These are phyloP conservation scores for Netelia virgata DNA, from an alignment of 2,888 invertebrate genomes.

Conservation along the genomic window DNA sequence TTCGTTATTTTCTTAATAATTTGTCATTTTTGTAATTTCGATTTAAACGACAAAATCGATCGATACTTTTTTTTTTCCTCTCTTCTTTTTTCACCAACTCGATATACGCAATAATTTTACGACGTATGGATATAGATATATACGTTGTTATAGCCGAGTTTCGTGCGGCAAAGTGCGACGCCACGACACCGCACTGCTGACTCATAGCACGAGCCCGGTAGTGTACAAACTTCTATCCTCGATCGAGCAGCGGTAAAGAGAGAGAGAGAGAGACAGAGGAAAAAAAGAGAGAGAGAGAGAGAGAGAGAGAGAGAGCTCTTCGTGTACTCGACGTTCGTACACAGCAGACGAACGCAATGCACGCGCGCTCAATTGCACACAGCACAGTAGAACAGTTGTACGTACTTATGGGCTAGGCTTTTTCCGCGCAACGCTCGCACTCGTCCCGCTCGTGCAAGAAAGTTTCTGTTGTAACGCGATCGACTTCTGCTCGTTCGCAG, in stretches of 20 bases:
- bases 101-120: background rate
- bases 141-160: slow-evolving; percentile 23
- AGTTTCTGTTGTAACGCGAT: background rate
- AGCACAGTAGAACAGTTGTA: slow-evolving; percentile 13
- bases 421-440: slow-evolving; percentile 1
- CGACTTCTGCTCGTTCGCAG: slow-evolving; percentile 2
- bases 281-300: background rate
- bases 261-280: slow-evolving; percentile 7
- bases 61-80: no score
- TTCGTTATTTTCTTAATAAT: background rate
- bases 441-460: background rate
- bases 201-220: slow-evolving; percentile 53
- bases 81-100: no score
- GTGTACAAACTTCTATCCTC: slow-evolving; percentile 37
- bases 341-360: slow-evolving; percentile 14
- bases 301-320: background rate
- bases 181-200: slow-evolving; percentile 60
- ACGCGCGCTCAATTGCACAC: slow-evolving; percentile 43
- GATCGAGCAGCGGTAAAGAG: slow-evolving; percentile 13
- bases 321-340: slow-evolving; percentile 8
- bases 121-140: background rate
- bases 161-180: slow-evolving; percentile 67
- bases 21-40: background rate
- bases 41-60: background rate
- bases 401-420: background rate